A percentile compares a stretch with the other conserved stretches of the same genome.
phyloP scores from a whole-genome alignment of 2,888 invertebrate species.

The Diadromus collaris region DNA sequence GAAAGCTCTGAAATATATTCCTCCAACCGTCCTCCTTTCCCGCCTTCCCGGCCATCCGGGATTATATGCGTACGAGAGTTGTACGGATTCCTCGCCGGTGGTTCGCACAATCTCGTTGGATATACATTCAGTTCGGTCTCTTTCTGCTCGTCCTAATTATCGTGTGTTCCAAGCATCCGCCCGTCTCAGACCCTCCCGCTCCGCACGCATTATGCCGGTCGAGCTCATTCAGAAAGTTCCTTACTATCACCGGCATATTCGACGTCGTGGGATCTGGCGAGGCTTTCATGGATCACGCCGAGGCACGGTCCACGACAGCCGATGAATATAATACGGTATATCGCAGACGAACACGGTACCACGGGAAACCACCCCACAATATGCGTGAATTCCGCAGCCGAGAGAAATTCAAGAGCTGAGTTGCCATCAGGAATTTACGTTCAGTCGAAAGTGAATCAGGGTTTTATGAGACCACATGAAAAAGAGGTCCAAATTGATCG shows the following conservation, averaged over 20 bases:
- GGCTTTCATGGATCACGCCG: neutral
- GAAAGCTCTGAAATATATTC: slow-evolving; percentile 78
- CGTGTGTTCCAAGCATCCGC: slow-evolving; percentile 73
- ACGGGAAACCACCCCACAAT: neutral
- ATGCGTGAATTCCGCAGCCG: neutral
- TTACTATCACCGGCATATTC: slow-evolving; percentile 43
- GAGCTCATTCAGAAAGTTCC: slow-evolving; percentile 63
- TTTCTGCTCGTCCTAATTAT: slow-evolving; percentile 71
- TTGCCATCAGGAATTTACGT: no score
- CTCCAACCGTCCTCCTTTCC: slow-evolving; percentile 61
- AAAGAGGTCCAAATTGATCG: no score
- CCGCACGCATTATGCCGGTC: neutral
- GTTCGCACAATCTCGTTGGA: slow-evolving; percentile 58
- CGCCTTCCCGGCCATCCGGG: neutral
- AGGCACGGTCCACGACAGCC: neutral
- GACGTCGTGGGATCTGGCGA: neutral
- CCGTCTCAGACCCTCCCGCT: slow-evolving; percentile 28
- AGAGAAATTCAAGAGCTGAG: neutral
- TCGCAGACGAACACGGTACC: neutral
- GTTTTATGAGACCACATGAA: no score
- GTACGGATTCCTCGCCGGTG: slow-evolving; percentile 64
- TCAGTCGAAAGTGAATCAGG: no score
- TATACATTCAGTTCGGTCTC: neutral
- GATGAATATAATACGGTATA: neutral
- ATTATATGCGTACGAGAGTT: slow-evolving; percentile 17